phyloP scores from a whole-genome alignment of 2,888 invertebrate genomes.

The Venustoraphidia nigricollis region DNA sequence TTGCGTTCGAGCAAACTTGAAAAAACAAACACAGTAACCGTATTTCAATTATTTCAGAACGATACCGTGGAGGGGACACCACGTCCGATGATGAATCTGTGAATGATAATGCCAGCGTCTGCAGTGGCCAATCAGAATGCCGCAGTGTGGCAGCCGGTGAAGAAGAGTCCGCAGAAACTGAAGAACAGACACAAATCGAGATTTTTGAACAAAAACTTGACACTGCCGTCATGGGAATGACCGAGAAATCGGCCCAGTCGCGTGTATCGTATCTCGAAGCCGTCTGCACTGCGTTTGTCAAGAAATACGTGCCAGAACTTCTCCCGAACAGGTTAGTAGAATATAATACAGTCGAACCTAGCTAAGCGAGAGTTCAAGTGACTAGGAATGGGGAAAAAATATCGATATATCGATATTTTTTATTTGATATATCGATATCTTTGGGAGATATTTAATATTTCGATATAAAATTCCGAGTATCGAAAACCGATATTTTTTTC shows the following conservation, averaged over 20 bases:
- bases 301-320: slow-evolving; percentile 63
- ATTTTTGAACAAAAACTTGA: slow-evolving; percentile 74
- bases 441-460: too few relatives aligned
- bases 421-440: too few relatives aligned
- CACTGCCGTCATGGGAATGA: slow-evolving; percentile 73
- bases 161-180: slow-evolving; percentile 27
- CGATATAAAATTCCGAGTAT: too few relatives aligned
- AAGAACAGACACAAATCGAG: slow-evolving; percentile 49
- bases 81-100: slow-evolving; percentile 60
- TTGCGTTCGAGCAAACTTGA: not conserved
- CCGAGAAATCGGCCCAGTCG: slow-evolving; percentile 78
- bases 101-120: slow-evolving; percentile 67
- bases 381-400: too few relatives aligned
- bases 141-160: slow-evolving; percentile 35
- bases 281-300: slow-evolving; percentile 57
- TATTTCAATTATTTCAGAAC: too few relatives aligned
- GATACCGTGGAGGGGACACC: not conserved
- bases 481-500: too few relatives aligned
- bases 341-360: too few relatives aligned
- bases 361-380: too few relatives aligned
- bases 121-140: slow-evolving; percentile 64
- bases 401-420: too few relatives aligned
- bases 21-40: too few relatives aligned
- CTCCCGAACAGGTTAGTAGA: slow-evolving; percentile 49
- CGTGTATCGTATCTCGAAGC: slow-evolving; percentile 56